These are phyloP conservation scores for Siniperca scherzeri DNA, from an alignment of 2,797 vertebrate genomes.

Conservation along the genomic window DNA sequence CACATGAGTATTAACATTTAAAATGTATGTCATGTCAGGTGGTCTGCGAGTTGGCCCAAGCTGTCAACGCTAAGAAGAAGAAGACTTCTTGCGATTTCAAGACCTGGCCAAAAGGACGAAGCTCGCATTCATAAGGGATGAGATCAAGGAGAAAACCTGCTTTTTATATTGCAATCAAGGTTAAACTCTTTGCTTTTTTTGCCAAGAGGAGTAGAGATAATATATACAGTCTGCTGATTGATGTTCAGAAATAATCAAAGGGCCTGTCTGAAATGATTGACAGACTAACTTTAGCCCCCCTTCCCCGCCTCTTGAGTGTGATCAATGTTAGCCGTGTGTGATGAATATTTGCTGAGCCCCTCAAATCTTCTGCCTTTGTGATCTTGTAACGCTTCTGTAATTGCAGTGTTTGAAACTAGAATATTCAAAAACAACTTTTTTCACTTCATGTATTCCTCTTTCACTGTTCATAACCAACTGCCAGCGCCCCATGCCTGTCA, in stretches of 20 bases:
- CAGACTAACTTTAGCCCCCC: constrained; percentile 31
- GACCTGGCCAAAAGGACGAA: constrained; percentile 13
- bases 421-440: constrained; percentile 16
- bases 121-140: background rate
- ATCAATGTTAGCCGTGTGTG: constrained; percentile 44
- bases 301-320: constrained; percentile 28
- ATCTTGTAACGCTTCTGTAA: constrained; percentile 25
- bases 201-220: constrained; percentile 19
- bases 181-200: constrained; percentile 45
- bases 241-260: constrained; percentile 59
- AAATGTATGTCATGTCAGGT: constrained; percentile 17
- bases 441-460: constrained; percentile 3
- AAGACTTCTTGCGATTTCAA: constrained; percentile 18
- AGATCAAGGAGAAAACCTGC: constrained; percentile 42
- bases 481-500: background rate
- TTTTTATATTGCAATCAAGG: constrained; percentile 56
- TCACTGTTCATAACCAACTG: constrained; percentile 9
- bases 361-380: constrained; percentile 23
- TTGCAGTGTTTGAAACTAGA: constrained; percentile 13
- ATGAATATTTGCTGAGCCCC: constrained; percentile 44
- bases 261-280: constrained; percentile 56
- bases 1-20: background rate
- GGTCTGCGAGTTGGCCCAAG: constrained; percentile 35
- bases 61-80: constrained; percentile 18
- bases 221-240: constrained; percentile 31